Percentiles rank a stretch among this genome's conserved stretches.
These are phyloP conservation scores for Poecilia picta DNA, from an alignment of 2,797 vertebrate species.

Conservation along the genomic window DNA sequence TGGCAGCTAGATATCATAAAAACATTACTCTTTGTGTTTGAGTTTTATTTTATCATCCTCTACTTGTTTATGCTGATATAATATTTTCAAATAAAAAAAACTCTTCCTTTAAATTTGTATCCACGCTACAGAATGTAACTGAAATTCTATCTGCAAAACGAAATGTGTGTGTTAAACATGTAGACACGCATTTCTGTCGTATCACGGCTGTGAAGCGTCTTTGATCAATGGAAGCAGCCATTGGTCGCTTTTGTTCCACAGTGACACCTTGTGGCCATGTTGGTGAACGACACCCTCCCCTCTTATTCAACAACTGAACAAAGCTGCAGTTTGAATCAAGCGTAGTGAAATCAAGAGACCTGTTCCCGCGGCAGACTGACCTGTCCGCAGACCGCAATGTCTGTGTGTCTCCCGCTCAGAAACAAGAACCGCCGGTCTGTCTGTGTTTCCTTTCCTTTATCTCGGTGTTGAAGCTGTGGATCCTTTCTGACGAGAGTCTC, in stretches of 20 bases:
- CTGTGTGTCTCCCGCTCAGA: constrained; percentile 36
- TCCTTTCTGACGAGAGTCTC: constrained; percentile 21
- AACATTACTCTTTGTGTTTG: neutral
- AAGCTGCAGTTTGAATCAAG: neutral
- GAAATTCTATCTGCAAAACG: neutral
- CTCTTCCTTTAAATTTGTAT: neutral
- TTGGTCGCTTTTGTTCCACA: constrained; percentile 31
- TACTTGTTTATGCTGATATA: neutral
- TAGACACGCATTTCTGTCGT: neutral
- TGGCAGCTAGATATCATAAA: neutral
- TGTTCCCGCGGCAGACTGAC: constrained; percentile 35
- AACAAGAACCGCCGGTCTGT: constrained; percentile 21
- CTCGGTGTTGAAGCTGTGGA: constrained; percentile 10
- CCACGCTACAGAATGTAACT: neutral
- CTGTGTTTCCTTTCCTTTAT: constrained; percentile 4
- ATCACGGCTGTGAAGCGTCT: neutral
- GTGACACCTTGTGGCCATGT: constrained; percentile 58
- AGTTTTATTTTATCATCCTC: neutral
- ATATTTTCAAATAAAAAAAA: neutral
- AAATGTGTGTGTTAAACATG: neutral
- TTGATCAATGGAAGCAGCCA: neutral
- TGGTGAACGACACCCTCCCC: constrained; percentile 14
- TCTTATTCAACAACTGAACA: neutral
- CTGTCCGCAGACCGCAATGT: neutral
- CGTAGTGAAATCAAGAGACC: constrained; percentile 13